phyloP scores from a whole-genome alignment of 1,140 invertebrate species.

The Cryptotermes secundus region DNA sequence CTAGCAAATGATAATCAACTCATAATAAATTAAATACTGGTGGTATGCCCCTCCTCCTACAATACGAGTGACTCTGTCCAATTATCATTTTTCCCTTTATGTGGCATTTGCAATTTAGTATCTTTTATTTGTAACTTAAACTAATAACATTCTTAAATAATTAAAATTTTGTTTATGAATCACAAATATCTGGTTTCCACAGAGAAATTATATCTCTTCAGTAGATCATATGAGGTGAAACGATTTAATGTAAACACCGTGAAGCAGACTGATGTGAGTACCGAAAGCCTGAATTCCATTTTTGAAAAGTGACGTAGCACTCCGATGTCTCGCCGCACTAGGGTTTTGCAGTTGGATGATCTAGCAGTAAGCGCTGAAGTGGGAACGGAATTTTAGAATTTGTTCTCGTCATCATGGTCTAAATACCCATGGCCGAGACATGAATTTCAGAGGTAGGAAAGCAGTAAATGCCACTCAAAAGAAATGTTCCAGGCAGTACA shows the following conservation, averaged over 20 bases:
- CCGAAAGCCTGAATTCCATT: no score
- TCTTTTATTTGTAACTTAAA: not conserved
- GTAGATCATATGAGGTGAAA: not conserved
- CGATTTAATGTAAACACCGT: not conserved
- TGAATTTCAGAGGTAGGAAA: no score
- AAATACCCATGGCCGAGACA: no score
- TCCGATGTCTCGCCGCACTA: no score
- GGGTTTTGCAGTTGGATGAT: no score
- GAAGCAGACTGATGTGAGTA: not conserved
- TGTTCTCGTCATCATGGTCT: no score
- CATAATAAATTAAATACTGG: not conserved
- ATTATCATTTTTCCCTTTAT: not conserved
- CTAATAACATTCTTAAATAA: slow-evolving; percentile 4
- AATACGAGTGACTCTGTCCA: not conserved
- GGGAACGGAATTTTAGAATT: no score
- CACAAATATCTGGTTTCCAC: not conserved
- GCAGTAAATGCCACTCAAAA: no score
- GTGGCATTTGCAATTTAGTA: not conserved
- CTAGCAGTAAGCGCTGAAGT: no score
- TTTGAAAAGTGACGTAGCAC: no score
- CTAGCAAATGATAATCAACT: not conserved
- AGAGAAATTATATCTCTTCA: not conserved
- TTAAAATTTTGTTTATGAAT: not conserved
- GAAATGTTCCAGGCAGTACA: no score
- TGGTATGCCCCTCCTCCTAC: not conserved